Base-by-base conservation (phyloP, 2,113 vertebrate genomes). In the Tenebrosternarchus preto region DNA sequence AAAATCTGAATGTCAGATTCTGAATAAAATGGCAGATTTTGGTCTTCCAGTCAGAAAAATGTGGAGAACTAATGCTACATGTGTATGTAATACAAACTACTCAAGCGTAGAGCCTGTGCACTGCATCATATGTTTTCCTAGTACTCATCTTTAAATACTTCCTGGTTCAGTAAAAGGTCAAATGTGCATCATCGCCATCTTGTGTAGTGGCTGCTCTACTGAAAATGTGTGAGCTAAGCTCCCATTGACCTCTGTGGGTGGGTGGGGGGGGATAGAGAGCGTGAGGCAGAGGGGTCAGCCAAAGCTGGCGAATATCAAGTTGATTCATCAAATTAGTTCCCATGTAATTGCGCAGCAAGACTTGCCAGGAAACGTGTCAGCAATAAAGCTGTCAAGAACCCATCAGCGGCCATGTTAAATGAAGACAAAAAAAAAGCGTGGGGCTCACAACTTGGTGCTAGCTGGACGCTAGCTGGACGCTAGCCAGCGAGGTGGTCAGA, bases 301-400 rank as follows among this genome's bases (percentile, higher is more conserved):
- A 93, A 93, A 93, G 92, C 91, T 86, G 87, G 82, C 86, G 93
- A 94, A 95, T 94, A 95, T 94, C 91, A 93, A 94, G 95, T 95
- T 95, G 95, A 96, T 96, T 96, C 95, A 95, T 97, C 96, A 96
- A 95, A 97, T 97, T 94, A 97, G 92, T 91, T 92, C 92, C 90
- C 85, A 92, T 92, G 90, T 96, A 95, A 96, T 94, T 94, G 95
- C 93, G 84, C 93, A 85, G 94, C 95, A 92, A 94, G 95, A 95
- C 92, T 91, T 93, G 93, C 93, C 92, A 92, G 94, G 93, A 95
- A 95, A 91, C 92, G 93, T 80, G 86, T 87, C 86, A 92, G 92
- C 94, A 89, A 92, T 95, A 96, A 98, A 96, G 90, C 95, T 96
- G 97, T 96, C 96, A 91, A 92, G 93, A 92, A 93, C 92, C 93